Evolutionary conservation across 2,888 invertebrate species (phyloP), one percentile per base, ranked within the genome.

Genomic region (Apodemia duryi): DNA sequence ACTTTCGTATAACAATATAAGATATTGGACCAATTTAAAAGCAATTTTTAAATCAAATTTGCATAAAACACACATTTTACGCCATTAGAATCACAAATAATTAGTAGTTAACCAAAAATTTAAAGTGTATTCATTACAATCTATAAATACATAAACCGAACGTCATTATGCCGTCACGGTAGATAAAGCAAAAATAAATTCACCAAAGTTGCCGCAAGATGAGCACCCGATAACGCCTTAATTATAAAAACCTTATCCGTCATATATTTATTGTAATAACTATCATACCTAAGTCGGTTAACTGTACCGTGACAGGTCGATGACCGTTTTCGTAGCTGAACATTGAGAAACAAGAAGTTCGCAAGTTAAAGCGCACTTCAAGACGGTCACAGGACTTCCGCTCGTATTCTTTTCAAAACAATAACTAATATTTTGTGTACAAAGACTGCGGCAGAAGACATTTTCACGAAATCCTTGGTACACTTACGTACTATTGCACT

Each of bases 251-350:
- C 63, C 62, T 63, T 69, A 67, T 67, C 69, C 70, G 68, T 70
- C 68, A 71, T 72, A 68, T 73, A 71, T 72, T 72, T 71, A 71
- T 72, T 71, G 66, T 71, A 70, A 84, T 71, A 86, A 86, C 87
- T 88, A 88, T 89, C 88, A 88, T 87, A 84, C 80, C 80, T 75
- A 65, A 29, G 57, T 57, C 29, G 11, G 77, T 73, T 79, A 85
- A 89, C 85, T 88, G 88, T 87, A 88, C 88, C 83, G 82, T 81
- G 86, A 79, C 88, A 78, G 87, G 82, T 85, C 82, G 80, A 83
- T 78, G 86, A 72, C 80, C 86, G 79, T 75, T 65, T 69, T 68
- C 68, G 73, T 70, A 66, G 63, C 68, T 71, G 63, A 70, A 72
- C 29, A 32, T 29, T 29, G 6, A 57, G 32, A 29, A 57, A 57